Base-by-base conservation (phyloP, 2,797 vertebrate genomes). In the Enteromius thamalakanensis region DNA sequence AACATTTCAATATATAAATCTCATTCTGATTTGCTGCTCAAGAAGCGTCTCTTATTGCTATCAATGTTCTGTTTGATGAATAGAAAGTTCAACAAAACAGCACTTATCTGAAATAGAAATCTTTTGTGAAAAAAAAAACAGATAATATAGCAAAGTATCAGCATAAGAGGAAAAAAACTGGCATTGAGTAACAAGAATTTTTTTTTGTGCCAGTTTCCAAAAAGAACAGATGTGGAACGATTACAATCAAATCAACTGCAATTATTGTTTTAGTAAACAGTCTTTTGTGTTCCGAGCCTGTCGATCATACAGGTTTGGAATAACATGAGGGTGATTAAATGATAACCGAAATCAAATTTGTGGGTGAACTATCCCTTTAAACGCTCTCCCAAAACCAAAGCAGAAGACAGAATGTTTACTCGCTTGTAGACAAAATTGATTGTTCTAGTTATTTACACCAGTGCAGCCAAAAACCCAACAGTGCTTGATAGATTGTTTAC, bases 401-500 rank as follows among this genome's bases (percentile, higher is more conserved):
- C 12, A 62, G 60, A 15, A 62, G 60, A 62, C 0, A 2, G 26
- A 55, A 62, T 29, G 60, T 62, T 62, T 62, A 62, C 60, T 62
- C 1, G 0, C 60, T 62, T 62, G 6, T 15, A 62, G 60, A 62
- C 60, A 62, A 62, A 40, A 37, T 75, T n/a, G 51, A 37, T 37
- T 14, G 72, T 23, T 58, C 55, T 55, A 75, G 19, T 34, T 67
- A 67, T 67, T 67, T 67, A 9, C 32, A 67, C 8, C 32, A 37
- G 15, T 19, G 64, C 32, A 55, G 29, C 11, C 47, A 53, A 72
- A 72, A 74, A 32, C 26, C 29, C 26, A 74, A n/a, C 47, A 34
- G 71, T 53, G 19, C 34, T 60, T 68, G 65, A 40, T n/a, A 69
- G 68, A 78, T 67, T 67, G 29, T 17, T n/a, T 49, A 68, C 19